Evolutionary conservation across 2,888 invertebrate species (phyloP), one percentile per base, ranked within the genome.

Genomic region (Venusia cambrica): DNA sequence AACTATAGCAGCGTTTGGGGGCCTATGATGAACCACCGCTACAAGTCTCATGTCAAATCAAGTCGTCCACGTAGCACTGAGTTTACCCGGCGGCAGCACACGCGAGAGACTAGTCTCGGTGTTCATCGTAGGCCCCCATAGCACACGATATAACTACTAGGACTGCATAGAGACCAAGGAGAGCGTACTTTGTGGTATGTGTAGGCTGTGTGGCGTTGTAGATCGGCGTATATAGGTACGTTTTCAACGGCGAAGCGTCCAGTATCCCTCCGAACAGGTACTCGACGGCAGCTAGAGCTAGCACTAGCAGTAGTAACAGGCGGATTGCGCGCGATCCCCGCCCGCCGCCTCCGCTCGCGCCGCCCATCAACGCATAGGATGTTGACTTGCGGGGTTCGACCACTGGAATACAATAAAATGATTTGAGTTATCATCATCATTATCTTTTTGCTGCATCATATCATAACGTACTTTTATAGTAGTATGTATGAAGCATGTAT

Each of bases 181-280:
- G n/a, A n/a, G n/a, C n/a, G n/a, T n/a, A n/a, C n/a, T n/a, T 74
- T 45, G 72, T 37, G 14, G 74, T n/a, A n/a, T n/a, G n/a, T n/a
- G n/a, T 70, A 22, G 79, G 64, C 51, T 75, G 79, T 9, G 84
- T 80, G 9, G 80, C 73, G 69, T 84, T 84, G 41, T 76, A 76
- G 1, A 69, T 51, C 20, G 87, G 85, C 38, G 89, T 88, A 69
- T 89, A 71, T 43, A 88, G 62, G 53, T 83, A 80, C 42, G 89
- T 77, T 56, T 76, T 53, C 51, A 85, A 69, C 14, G 79, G 83
- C 30, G 88, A 88, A 6, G 79, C 80, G 61, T 92, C 91, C 45
- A 91, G 81, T 42, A 91, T 89, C 32, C 90, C 89, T 53, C 91
- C 92, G 76, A 91, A 91, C 45, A 92, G 88, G 78, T 91, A 93